Conservation (phyloP, 37 sponge, comb jelly and placozoan species). For the Ephydatia muelleri region DNA sequence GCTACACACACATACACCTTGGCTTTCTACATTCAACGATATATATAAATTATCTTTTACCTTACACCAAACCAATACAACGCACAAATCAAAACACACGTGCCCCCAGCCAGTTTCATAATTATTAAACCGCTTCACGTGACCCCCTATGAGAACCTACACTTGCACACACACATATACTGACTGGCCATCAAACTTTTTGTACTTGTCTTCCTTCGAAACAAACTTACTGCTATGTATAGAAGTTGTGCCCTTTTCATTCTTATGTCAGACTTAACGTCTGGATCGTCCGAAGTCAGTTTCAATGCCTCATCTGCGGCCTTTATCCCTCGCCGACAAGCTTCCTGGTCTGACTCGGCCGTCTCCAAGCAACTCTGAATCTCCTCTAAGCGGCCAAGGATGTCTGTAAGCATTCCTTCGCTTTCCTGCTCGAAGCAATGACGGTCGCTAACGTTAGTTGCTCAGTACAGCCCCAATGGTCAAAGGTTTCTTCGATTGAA, state of each 20-base stretch:
- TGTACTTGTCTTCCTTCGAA: too few relatives aligned
- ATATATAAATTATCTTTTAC: too few relatives aligned
- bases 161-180: too few relatives aligned
- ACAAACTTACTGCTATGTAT: conserved; percentile 27
- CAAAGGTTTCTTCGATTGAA: too few relatives aligned
- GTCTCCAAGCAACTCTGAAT: conserved; percentile 15
- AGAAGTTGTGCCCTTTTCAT: conserved; percentile 40
- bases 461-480: too few relatives aligned
- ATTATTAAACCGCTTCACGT: too few relatives aligned
- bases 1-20: not conserved
- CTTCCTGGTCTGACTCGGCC: conserved; percentile 3
- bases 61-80: not conserved
- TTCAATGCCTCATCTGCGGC: conserved; percentile 23
- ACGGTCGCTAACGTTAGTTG: too few relatives aligned
- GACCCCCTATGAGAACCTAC: too few relatives aligned
- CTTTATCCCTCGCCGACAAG: conserved; percentile 37
- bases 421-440: not conserved
- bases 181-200: too few relatives aligned
- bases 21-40: not conserved
- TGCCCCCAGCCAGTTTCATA: not conserved
- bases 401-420: not conserved
- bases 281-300: conserved; percentile 25
- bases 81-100: not conserved
- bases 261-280: conserved; percentile 24
- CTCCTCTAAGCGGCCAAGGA: conserved; percentile 18